A percentile compares a stretch with the other conserved stretches of the same genome.
These are phyloP conservation scores for Tachystola acroxantha DNA, from an alignment of 2,888 invertebrate genomes.

Conservation along the genomic window DNA sequence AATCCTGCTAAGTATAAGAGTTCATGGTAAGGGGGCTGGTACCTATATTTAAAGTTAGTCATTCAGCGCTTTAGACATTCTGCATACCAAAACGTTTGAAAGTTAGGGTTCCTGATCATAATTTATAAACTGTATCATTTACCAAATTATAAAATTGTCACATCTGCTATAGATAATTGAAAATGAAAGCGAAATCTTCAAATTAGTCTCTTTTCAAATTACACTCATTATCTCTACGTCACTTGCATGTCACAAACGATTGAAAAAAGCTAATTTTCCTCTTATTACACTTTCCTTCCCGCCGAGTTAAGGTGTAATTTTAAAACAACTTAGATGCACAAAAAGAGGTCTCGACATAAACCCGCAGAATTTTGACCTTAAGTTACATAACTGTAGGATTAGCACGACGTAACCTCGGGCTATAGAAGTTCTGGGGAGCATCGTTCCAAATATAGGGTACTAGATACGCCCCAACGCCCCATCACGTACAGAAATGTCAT, in stretches of 20 bases:
- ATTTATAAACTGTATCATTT: too few species aligned
- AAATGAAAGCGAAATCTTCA: slow-evolving; percentile 1
- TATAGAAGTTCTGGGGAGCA: slow-evolving; percentile 20
- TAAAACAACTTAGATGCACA: slow-evolving; percentile 7
- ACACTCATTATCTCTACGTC: neutral
- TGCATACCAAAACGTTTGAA: too few species aligned
- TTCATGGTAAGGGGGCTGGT: too few species aligned
- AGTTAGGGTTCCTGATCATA: too few species aligned
- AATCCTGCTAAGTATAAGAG: too few species aligned
- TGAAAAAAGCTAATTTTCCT: slow-evolving; percentile 14
- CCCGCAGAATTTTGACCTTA: slow-evolving; percentile 13
- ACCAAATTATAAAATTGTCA: neutral
- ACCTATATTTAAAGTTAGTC: too few species aligned
- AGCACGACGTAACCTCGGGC: slow-evolving; percentile 36
- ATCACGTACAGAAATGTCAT: slow-evolving; percentile 27
- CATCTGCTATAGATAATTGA: neutral
- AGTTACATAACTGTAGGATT: slow-evolving; percentile 30
- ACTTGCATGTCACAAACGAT: slow-evolving; percentile 18
- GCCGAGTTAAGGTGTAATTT: slow-evolving; percentile 10
- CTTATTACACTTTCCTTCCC: slow-evolving; percentile 15
- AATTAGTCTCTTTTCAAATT: neutral
- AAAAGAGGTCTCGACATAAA: slow-evolving; percentile 6
- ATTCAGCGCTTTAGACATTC: too few species aligned
- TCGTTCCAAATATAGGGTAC: slow-evolving; percentile 32
- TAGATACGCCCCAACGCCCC: slow-evolving; percentile 41